Conservation (phyloP, 2,888 invertebrate genomes). For the Colletes collaris region DNA sequence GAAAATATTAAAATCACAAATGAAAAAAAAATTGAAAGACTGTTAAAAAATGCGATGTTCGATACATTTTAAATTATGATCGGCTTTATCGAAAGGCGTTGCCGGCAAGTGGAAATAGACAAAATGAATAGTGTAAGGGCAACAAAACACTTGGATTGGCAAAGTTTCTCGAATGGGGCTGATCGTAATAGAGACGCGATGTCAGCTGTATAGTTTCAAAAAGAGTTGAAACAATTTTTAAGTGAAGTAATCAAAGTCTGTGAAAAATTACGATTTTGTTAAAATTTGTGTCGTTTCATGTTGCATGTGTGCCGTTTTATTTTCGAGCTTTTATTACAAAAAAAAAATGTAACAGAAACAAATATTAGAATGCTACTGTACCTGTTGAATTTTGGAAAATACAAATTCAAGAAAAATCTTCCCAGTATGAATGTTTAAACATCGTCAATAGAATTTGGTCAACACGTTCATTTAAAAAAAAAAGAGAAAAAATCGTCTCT, state of each 20-base stretch:
- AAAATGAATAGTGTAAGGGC: background rate
- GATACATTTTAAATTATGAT: slow-evolving; percentile 13
- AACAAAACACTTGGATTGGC: background rate
- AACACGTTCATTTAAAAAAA: slow-evolving; percentile 7
- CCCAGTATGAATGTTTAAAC: slow-evolving; percentile 20
- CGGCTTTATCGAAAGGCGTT: background rate
- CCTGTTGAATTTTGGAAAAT: slow-evolving; percentile 38
- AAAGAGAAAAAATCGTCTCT: background rate
- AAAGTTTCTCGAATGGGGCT: background rate
- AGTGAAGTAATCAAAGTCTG: slow-evolving; percentile 5
- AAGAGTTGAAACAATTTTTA: background rate
- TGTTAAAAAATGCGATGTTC: slow-evolving; percentile 10
- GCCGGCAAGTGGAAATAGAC: background rate
- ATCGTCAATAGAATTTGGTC: slow-evolving; percentile 8
- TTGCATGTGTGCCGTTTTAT: slow-evolving; percentile 11
- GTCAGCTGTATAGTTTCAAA: background rate
- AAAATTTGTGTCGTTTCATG: slow-evolving; percentile 2
- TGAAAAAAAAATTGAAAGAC: slow-evolving; percentile 18
- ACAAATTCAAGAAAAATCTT: slow-evolving; percentile 24
- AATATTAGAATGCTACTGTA: slow-evolving; percentile 45
- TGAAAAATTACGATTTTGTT: slow-evolving; percentile 4
- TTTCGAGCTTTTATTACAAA: slow-evolving; percentile 15
- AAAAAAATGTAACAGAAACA: slow-evolving; percentile 11
- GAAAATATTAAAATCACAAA: slow-evolving; percentile 16
- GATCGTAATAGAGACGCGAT: background rate